phyloP scores from a whole-genome alignment of 2,888 invertebrate species.

The Euphydryas editha region DNA sequence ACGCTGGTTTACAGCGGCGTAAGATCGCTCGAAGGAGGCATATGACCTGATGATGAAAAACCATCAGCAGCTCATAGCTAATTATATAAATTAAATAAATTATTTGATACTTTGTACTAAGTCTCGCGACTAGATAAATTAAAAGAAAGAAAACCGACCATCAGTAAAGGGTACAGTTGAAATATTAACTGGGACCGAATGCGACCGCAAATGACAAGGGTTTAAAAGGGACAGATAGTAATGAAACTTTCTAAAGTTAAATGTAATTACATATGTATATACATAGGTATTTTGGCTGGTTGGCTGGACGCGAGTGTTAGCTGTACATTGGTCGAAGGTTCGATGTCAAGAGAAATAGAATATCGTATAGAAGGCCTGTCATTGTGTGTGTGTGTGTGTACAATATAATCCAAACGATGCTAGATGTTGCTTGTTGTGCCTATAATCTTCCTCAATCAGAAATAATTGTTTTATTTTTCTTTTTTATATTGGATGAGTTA shows the following conservation, averaged over 20 bases:
- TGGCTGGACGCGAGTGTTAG: too few species aligned
- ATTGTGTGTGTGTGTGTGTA: too few species aligned
- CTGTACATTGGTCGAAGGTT: too few species aligned
- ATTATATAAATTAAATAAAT: conserved; percentile 24
- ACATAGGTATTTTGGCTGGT: not conserved
- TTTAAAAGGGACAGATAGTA: conserved; percentile 14
- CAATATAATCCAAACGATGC: too few species aligned
- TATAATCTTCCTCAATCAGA: too few species aligned
- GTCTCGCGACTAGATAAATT: conserved; percentile 33
- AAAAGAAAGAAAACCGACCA: conserved; percentile 17
- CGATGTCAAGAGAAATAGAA: too few species aligned
- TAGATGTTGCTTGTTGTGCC: too few species aligned
- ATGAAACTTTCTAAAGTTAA: conserved; percentile 12
- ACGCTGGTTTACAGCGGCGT: too few species aligned
- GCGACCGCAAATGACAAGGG: conserved; percentile 11
- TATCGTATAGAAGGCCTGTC: too few species aligned
- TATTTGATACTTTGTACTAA: conserved; percentile 25
- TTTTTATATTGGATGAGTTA: too few species aligned
- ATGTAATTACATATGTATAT: not conserved
- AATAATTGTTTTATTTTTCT: too few species aligned
- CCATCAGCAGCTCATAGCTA: not conserved
- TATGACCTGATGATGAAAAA: not conserved
- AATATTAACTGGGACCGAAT: conserved; percentile 5
- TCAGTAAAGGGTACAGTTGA: conserved; percentile 4
- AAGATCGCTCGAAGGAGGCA: too few species aligned